Percentiles rank a stretch among this genome's conserved stretches.
phyloP scores from a whole-genome alignment of 1,140 invertebrate genomes.

The Copidosoma floridanum region DNA sequence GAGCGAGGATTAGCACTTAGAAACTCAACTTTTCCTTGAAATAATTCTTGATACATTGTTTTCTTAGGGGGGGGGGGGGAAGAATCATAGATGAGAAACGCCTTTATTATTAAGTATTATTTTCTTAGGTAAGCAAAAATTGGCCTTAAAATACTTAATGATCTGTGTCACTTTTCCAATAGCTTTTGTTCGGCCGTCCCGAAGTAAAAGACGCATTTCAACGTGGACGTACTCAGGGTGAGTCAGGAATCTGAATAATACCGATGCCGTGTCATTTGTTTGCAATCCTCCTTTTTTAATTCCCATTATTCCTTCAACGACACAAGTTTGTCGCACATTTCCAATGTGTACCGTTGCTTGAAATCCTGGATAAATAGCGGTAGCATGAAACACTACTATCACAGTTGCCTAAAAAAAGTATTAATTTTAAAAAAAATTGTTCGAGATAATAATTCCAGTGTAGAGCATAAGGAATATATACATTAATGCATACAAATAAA shows the following conservation, averaged over 20 bases:
- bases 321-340: slow-evolving; percentile 91
- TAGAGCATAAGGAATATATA: too few species aligned
- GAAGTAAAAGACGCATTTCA: slow-evolving; percentile 81
- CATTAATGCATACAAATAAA: too few species aligned
- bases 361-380: slow-evolving; percentile 82
- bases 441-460: too few species aligned
- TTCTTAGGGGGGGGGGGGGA: too few species aligned
- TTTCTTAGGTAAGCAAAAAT: too few species aligned
- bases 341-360: slow-evolving; percentile 94
- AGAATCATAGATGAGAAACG: too few species aligned
- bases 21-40: too few species aligned
- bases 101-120: too few species aligned
- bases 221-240: slow-evolving; percentile 91
- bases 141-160: too few species aligned
- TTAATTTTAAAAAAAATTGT: too few species aligned
- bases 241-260: slow-evolving; percentile 84
- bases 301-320: slow-evolving; percentile 72
- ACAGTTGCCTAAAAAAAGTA: slow-evolving; percentile 81
- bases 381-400: slow-evolving; percentile 80
- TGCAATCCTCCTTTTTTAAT: slow-evolving; percentile 60
- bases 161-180: slow-evolving; percentile 89
- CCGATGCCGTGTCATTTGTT: slow-evolving; percentile 82
- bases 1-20: too few species aligned
- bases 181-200: slow-evolving; percentile 85
- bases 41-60: too few species aligned